Conservation (phyloP, 1,140 invertebrate genomes). For the Heliconius nattereri region DNA sequence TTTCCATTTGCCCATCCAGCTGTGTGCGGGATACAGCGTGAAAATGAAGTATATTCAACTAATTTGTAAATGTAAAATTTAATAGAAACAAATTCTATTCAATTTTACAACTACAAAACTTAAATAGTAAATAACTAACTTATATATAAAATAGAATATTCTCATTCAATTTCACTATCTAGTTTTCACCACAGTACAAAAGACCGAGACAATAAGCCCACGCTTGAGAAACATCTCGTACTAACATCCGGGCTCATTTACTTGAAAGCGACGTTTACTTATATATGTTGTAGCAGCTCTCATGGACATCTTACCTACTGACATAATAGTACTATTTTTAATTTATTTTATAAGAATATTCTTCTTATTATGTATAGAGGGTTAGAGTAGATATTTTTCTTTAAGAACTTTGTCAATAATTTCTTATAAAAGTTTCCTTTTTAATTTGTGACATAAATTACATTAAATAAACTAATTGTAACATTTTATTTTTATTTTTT, state of each 20-base stretch:
- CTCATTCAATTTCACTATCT: constrained; percentile 1
- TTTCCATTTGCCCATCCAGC: too few species aligned
- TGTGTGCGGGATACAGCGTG: too few species aligned
- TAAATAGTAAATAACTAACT: neutral
- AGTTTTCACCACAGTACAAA: constrained; percentile 4
- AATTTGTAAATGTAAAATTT: neutral
- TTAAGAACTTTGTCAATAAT: neutral
- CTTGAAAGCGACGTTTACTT: constrained; percentile 2
- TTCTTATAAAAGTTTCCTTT: neutral
- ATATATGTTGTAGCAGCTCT: neutral
- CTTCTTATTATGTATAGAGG: neutral
- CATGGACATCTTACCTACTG: neutral
- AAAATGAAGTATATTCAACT: too few species aligned
- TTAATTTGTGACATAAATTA: neutral
- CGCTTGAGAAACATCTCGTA: constrained; percentile 14
- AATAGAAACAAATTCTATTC: neutral
- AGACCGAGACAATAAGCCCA: constrained; percentile 13
- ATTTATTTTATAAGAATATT: neutral
- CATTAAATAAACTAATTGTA: too few species aligned
- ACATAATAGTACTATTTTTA: neutral
- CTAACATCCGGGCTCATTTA: constrained; percentile 13
- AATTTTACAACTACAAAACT: neutral
- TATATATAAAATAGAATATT: neutral
- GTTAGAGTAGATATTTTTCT: neutral
- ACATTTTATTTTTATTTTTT: too few species aligned